These are phyloP conservation scores for Campylomormyrus tamandua DNA, from an alignment of 2,113 vertebrate genomes.

Conservation along the genomic window DNA sequence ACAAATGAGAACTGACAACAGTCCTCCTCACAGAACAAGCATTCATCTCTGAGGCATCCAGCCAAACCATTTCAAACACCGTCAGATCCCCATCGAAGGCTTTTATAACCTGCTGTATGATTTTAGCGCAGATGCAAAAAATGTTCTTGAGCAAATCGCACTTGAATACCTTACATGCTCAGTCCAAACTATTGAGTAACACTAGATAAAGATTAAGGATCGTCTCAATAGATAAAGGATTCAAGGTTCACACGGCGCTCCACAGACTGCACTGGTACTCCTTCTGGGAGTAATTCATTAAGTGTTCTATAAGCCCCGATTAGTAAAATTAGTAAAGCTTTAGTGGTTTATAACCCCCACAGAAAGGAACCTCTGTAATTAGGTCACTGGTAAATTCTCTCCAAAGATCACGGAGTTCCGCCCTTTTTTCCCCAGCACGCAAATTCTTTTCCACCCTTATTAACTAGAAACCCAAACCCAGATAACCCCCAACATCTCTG, in stretches of 20 bases:
- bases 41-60: background rate
- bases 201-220: background rate
- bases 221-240: slow-evolving; percentile 11
- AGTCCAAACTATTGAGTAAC: background rate
- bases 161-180: background rate
- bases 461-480: background rate
- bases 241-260: slow-evolving; percentile 6
- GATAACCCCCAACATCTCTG: background rate
- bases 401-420: background rate
- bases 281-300: slow-evolving; percentile 32
- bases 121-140: background rate
- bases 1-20: background rate
- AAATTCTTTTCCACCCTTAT: background rate
- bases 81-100: background rate
- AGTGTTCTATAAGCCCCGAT: slow-evolving; percentile 31
- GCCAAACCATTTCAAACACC: background rate
- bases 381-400: background rate
- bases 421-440: background rate
- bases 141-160: background rate
- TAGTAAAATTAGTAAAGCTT: slow-evolving; percentile 30
- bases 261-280: slow-evolving; percentile 5
- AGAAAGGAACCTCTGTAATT: slow-evolving; percentile 5
- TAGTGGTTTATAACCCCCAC: slow-evolving; percentile 8
- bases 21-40: background rate
- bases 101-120: background rate